A percentile compares a stretch with the other conserved stretches of the same genome.
phyloP scores from a whole-genome alignment of 2,888 invertebrate species.

The Catocala nupta region DNA sequence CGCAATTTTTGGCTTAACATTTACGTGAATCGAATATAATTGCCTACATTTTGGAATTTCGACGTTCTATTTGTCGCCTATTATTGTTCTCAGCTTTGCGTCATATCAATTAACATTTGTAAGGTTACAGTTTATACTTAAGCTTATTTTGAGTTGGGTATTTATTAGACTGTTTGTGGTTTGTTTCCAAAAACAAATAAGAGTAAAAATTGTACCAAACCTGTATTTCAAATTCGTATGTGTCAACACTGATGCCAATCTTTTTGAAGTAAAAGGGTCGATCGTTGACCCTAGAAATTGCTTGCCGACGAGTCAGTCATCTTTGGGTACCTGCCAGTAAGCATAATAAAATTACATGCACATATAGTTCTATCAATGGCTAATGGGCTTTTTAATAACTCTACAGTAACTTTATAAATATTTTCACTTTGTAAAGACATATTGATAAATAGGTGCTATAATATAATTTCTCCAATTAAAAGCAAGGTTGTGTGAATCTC shows the following conservation, averaged over 20 bases:
- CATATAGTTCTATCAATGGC: too few relatives aligned
- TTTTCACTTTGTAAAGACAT: conserved; percentile 14
- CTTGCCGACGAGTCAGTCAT: conserved; percentile 2
- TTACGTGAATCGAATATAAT: conserved; percentile 20
- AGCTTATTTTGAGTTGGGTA: too few relatives aligned
- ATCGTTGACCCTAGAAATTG: conserved; percentile 36
- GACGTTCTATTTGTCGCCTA: neutral
- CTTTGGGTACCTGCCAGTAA: conserved; percentile 25
- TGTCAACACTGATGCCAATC: conserved; percentile 26
- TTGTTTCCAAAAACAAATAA: too few relatives aligned
- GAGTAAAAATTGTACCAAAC: neutral
- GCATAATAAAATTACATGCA: neutral
- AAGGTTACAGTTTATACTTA: too few relatives aligned
- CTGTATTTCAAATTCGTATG: neutral
- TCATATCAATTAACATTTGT: neutral
- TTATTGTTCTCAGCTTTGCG: neutral
- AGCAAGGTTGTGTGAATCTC: conserved; percentile 31
- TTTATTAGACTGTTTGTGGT: too few relatives aligned
- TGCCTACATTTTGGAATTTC: conserved; percentile 1
- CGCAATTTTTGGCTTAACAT: conserved; percentile 7
- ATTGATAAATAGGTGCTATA: conserved; percentile 27
- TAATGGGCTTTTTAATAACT: too few relatives aligned
- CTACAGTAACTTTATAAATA: neutral
- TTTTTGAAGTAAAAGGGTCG: conserved; percentile 38
- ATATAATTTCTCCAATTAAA: conserved; percentile 34